Evolutionary conservation across 2,888 invertebrate species (phyloP), one percentile per base, ranked within the genome.

Genomic region (Agrochola macilenta): DNA sequence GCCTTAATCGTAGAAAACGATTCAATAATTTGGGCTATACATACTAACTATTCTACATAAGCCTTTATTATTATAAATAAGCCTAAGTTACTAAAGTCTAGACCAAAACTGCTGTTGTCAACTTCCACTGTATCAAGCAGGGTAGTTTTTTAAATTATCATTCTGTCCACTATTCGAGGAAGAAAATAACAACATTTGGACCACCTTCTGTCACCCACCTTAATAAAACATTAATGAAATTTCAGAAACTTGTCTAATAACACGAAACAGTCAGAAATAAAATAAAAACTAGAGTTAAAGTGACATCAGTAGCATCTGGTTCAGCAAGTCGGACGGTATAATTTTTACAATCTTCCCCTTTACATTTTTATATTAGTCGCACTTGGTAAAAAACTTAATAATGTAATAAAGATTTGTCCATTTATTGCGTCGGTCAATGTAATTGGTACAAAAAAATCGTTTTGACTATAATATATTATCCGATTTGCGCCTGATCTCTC

Each of bases 201-300:
- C 58, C 5, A 79, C 57, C 35, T 72, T 65, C 20, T 23, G 26
- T 57, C 52, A 58, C 17, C 39, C 9, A 30, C n/a, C 49, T 71
- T 43, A 71, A 81, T 74, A 74, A 85, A 85, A 73, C 66, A 54
- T 52, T 72, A 79, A 78, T 78, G 72, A 74, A 76, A 77, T 57
- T 74, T 72, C 35, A 64, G 35, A 82, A 88, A 87, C 87, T 87
- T 86, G 69, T 86, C 68, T 81, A 86, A 88, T 87, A 88, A 80
- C 68, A 79, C 12, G 69, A 71, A 84, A 82, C 74, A 69, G 75
- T 73, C 74, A 70, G 78, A 58, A 71, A 82, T 86, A 74, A 78
- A 84, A 86, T 82, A 81, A 84, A 88, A 86, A 82, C 81, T 74
- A 71, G 58, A 74, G 17, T 77, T 74, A 64, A 73, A 81, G 54